These are phyloP conservation scores for Stomatorhinus walkeri DNA, from an alignment of 2,797 vertebrate species.

Conservation along the genomic window DNA sequence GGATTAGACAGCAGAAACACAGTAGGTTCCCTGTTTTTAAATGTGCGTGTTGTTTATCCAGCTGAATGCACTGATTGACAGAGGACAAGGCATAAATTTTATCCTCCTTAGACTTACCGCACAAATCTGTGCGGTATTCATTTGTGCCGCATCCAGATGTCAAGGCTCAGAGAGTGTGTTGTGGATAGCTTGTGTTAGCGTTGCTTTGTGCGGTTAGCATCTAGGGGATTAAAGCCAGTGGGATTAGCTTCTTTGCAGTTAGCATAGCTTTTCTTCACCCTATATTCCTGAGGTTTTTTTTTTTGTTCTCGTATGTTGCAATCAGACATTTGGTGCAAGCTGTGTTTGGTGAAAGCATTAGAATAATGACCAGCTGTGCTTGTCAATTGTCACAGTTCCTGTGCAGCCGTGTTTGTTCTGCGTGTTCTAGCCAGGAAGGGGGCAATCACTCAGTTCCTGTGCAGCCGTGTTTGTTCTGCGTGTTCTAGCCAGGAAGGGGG, in stretches of 20 bases:
- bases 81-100: not conserved
- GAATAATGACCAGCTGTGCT: not conserved
- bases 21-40: not conserved
- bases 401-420: not conserved
- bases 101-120: not conserved
- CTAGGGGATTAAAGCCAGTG: not conserved
- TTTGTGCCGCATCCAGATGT: not conserved
- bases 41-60: not conserved
- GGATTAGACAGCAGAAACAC: not conserved
- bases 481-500: not conserved
- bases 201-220: not conserved
- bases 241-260: not conserved
- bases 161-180: not conserved
- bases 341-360: not conserved
- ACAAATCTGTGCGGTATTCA: not conserved
- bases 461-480: not conserved
- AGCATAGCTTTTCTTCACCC: not conserved
- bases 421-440: not conserved
- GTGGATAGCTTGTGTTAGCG: not conserved
- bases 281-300: not conserved
- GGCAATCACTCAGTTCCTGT: not conserved
- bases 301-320: not conserved
- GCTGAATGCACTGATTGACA: not conserved
- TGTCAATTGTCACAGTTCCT: not conserved
- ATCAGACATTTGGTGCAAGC: not conserved